Evolutionary conservation across 30 jellyfish, hydroid and myxozoan species (phyloP).

Genomic region (Pseudorhiza aurosa): DNA sequence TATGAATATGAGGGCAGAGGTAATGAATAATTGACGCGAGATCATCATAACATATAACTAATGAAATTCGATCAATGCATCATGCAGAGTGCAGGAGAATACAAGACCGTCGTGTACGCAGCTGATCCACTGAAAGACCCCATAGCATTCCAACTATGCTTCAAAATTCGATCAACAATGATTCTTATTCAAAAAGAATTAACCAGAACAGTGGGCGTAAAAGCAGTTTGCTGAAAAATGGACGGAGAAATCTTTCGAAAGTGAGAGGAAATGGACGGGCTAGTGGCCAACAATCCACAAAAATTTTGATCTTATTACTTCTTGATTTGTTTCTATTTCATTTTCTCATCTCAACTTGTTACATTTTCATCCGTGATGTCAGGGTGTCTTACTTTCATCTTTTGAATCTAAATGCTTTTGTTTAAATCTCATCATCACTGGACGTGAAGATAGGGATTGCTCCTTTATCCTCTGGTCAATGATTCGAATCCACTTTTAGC

Average conservation of each 20-base stretch:
- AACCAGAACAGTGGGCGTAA: background rate
- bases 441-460: no score
- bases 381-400: no score
- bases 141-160: background rate
- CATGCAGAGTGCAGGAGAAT: no score
- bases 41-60: background rate
- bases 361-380: no score
- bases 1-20: background rate
- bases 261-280: background rate
- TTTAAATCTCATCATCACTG: no score
- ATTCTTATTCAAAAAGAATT: background rate
- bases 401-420: no score
- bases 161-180: background rate
- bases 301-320: background rate
- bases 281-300: background rate
- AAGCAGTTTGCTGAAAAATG: background rate
- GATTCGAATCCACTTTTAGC: no score
- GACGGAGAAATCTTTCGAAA: background rate
- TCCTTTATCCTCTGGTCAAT: no score
- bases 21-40: background rate
- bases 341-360: no score
- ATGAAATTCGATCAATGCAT: background rate
- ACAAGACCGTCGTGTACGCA: background rate
- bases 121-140: background rate
- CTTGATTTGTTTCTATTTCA: background rate